A percentile compares a stretch with the other conserved stretches of the same genome.
phyloP scores from a whole-genome alignment of 2,113 vertebrate genomes.

The Hippocampus barbouri region DNA sequence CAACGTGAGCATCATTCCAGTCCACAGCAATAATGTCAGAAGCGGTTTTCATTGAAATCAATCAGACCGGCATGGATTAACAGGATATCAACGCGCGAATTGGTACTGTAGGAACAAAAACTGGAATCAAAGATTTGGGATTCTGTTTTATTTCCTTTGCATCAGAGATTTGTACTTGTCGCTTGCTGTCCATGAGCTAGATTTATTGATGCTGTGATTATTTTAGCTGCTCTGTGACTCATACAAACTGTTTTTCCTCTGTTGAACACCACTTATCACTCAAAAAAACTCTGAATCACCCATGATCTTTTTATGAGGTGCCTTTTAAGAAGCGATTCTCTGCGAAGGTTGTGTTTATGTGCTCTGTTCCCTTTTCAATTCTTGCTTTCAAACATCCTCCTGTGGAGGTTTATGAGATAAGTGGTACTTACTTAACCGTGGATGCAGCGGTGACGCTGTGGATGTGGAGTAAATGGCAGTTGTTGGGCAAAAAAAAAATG shows the following conservation, averaged over 20 bases:
- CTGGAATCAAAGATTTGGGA: neutral
- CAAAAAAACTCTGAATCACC: constrained; percentile 10
- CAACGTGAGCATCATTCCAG: neutral
- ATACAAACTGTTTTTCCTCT: neutral
- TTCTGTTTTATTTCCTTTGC: neutral
- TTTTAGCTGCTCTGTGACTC: constrained; percentile 1
- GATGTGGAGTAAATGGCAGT: neutral
- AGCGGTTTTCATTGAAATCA: constrained; percentile 1
- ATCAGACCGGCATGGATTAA: neutral
- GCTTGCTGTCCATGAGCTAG: neutral
- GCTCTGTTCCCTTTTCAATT: neutral
- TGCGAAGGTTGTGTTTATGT: neutral
- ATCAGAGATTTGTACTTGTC: neutral
- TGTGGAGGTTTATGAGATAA: neutral
- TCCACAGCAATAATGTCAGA: neutral
- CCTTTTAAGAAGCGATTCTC: neutral
- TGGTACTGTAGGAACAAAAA: neutral
- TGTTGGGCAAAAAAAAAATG: neutral
- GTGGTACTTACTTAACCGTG: neutral
- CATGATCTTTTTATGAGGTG: neutral
- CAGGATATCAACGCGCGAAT: neutral
- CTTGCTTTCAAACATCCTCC: neutral
- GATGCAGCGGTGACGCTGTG: neutral
- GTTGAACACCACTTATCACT: constrained; percentile 13
- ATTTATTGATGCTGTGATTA: neutral